Evolutionary conservation across 2,797 vertebrate genomes (phyloP).

Genomic region (Macropodus opercularis): DNA sequence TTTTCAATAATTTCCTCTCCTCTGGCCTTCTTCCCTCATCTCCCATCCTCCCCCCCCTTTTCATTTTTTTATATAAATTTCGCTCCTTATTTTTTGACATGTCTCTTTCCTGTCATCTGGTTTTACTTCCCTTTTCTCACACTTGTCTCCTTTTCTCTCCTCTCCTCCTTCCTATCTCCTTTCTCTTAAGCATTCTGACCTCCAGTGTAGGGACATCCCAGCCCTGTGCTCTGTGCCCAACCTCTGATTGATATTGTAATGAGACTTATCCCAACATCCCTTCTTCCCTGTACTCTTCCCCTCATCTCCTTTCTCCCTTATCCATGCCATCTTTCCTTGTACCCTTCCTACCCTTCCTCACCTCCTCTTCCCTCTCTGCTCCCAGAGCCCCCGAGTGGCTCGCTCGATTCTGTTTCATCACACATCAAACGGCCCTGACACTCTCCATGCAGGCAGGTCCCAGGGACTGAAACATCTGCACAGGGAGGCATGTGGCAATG

Average conservation of each 20-base stretch:
- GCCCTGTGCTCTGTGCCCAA: constrained; percentile 51
- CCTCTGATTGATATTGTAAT: constrained; percentile 92
- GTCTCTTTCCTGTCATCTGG: background rate
- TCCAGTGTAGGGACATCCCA: constrained; percentile 46
- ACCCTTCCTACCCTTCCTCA: constrained; percentile 52
- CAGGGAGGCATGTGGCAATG: constrained; percentile 79
- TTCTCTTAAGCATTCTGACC: constrained; percentile 59
- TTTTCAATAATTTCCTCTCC: no score
- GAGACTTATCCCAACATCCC: constrained; percentile 74
- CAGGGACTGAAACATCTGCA: constrained; percentile 95
- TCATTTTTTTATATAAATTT: background rate
- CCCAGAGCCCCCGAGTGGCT: constrained; percentile 89
- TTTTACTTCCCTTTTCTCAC: background rate
- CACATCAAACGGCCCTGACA: constrained; percentile 95
- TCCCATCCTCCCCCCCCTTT: background rate
- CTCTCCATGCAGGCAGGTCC: constrained; percentile 88
- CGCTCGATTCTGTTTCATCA: constrained; percentile 96
- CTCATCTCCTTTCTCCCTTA: constrained; percentile 14
- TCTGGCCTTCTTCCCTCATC: background rate
- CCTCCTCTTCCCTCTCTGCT: constrained; percentile 75
- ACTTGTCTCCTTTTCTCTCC: background rate
- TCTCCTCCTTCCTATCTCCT: background rate
- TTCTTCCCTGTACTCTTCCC: constrained; percentile 52
- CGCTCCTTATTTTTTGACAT: background rate
- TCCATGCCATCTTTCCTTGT: constrained; percentile 44